Base-by-base conservation (phyloP, 2,888 invertebrate species). In the Asteroscopus sphinx region DNA sequence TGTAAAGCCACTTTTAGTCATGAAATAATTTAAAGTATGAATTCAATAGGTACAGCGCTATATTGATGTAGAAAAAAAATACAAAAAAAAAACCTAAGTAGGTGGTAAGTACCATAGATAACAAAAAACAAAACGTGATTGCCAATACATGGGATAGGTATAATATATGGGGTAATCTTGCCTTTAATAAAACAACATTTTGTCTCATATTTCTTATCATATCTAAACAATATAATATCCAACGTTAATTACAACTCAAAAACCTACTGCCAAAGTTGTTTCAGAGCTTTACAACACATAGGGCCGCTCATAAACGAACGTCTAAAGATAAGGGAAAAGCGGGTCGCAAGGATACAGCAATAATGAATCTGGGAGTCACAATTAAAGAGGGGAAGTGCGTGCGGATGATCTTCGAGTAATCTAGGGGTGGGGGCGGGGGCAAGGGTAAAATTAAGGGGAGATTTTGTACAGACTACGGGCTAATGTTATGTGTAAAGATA, bases 361-460 rank as follows among this genome's bases (percentile, higher is more conserved):
- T 93, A 93, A 94, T 93, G 92, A 93, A 86, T 87, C 91, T 88
- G 91, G 88, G 89, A 86, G 83, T 88, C 89, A 90, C 93, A 93
- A 93, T 94, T 93, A 93, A 83, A 89, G 80, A 88, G 92, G 93
- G 92, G 92, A 93, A 91, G 91, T 92, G 83, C 87, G 92, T 88
- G 76, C 86, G 83, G 87, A 83, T 86, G 92, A 93, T 94, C 94
- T 94, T 93, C 83, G 89, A 88, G 86, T 83, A 83, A 88, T 89
- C 88, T 89, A 82, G 81, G 85, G 87, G 82, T 33, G 77, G 68
- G 76, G 69, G 68, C 60, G 49, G 69, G 68, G 67, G 51, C 51
- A 40, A 71, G 68, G 79, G 75, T 65, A 69, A 68, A 75, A 73
- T 72, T 63, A 68, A 58, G 76, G 75, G 70, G 54, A 45, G 69